phyloP scores from a whole-genome alignment of 1,140 invertebrate species.

The Bombus waltoni region DNA sequence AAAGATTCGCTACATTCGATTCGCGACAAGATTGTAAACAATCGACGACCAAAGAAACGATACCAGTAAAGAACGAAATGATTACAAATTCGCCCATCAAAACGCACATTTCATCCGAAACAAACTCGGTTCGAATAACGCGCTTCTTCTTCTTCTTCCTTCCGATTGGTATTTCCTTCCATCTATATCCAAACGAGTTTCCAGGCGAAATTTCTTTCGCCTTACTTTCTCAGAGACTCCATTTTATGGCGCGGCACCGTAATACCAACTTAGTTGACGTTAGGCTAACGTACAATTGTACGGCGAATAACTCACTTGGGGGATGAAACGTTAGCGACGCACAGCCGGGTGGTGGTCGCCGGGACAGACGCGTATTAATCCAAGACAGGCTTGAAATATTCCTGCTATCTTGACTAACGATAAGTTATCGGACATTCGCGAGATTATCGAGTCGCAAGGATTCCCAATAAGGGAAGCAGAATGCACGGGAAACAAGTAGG shows the following conservation, averaged over 20 bases:
- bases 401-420: background rate
- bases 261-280: conserved; percentile 33
- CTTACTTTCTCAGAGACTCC: background rate
- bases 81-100: background rate
- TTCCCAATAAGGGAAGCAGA: background rate
- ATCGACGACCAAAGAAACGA: background rate
- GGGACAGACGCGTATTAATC: conserved; percentile 8
- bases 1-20: background rate
- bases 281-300: conserved; percentile 31
- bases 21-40: background rate
- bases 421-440: conserved; percentile 5
- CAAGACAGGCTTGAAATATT: conserved; percentile 7
- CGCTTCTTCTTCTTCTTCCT: background rate
- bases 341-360: no score
- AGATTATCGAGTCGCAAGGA: background rate
- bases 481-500: background rate
- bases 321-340: background rate
- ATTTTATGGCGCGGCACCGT: background rate
- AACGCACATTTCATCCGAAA: background rate
- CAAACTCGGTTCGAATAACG: background rate
- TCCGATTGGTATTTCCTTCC: background rate
- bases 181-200: background rate
- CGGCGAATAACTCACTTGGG: conserved; percentile 24
- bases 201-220: background rate
- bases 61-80: background rate